Base-by-base conservation (phyloP, 2,113 vertebrate species). In the Sinosuthora webbiana region DNA sequence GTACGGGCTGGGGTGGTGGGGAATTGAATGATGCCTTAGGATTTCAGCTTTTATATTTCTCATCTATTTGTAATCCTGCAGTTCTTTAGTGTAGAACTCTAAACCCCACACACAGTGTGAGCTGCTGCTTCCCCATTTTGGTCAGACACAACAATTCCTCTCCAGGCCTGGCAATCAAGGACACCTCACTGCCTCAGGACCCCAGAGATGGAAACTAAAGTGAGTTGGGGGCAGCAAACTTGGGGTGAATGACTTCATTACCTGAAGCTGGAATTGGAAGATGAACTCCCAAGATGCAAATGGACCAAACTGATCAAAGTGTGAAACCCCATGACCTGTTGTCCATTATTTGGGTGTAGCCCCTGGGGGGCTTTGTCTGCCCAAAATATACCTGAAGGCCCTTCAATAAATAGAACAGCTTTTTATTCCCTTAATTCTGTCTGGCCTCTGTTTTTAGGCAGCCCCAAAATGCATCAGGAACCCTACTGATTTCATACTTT, bases 31-130 rank as follows among this genome's bases (percentile, higher is more conserved):
- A 45, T 56, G 27, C 41, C 27, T 55, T 6, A 13, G 62, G 20
- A 20, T 37, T 55, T 45, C 0, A 45, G 13, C 7, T 56, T 20
- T 9, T n/a, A 0, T 20, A 24, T 65, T 30, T 24, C 3, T 0
- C 7, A 37, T 37, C 0, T 15, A 2, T 45, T 15, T 45, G 33
- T 0, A 5, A 0, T 10, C 33, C 62, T 80, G 62, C 33, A 67
- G 50, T 2, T 45, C 33, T 25, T 37, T 5, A 31, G 77, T 67
- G 77, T 1, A 0, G 0, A 4, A 16, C 50, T 45, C 27, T 4
- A 6, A 56, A 24, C 62, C 2, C 33, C 77, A 67, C 15, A 24
- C 3, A 2, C 77, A 45, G 50, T 6, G 33, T 0, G 7, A 80
- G 62, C 77, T 67, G 62, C 62, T 45, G 77, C 77, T 80, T 14